phyloP scores from a whole-genome alignment of 2,888 invertebrate genomes.

The Trachelus stipa region DNA sequence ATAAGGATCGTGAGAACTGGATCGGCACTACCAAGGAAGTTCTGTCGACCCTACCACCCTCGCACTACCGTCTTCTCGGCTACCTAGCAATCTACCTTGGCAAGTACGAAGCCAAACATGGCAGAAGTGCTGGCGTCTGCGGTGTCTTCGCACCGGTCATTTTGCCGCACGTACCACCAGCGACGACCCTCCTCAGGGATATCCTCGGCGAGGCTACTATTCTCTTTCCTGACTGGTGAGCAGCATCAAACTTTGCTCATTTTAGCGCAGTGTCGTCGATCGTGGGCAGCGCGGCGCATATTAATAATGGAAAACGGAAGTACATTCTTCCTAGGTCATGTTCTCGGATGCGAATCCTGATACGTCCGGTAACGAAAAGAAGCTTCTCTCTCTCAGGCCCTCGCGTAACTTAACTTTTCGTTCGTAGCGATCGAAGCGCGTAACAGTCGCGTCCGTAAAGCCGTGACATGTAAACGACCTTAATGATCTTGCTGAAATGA shows the following conservation, averaged over 20 bases:
- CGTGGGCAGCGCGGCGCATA: not conserved
- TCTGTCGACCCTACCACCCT: constrained; percentile 51
- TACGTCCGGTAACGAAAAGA: not conserved
- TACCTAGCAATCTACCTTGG: constrained; percentile 60
- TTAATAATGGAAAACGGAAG: not conserved
- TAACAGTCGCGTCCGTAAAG: not conserved
- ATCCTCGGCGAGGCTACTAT: constrained; percentile 55
- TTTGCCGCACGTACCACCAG: constrained; percentile 63
- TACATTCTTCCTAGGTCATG: not conserved
- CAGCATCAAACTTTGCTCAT: constrained; percentile 34
- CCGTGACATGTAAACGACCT: not conserved
- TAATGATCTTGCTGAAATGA: not conserved
- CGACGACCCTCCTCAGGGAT: constrained; percentile 59
- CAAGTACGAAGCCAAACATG: constrained; percentile 59
- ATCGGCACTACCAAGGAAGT: constrained; percentile 55
- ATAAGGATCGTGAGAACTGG: constrained; percentile 55
- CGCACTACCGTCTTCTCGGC: constrained; percentile 58
- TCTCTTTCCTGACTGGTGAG: constrained; percentile 61
- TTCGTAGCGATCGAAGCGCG: not conserved
- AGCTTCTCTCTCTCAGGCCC: not conserved
- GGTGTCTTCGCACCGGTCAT: constrained; percentile 62
- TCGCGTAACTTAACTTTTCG: too few species aligned
- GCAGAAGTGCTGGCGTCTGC: constrained; percentile 58
- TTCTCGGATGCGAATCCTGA: not conserved
- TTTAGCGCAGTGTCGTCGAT: not conserved